Percentiles rank a stretch among this genome's conserved stretches.
These are phyloP conservation scores for Protonemura montana DNA, from an alignment of 2,888 invertebrate genomes.

Conservation along the genomic window DNA sequence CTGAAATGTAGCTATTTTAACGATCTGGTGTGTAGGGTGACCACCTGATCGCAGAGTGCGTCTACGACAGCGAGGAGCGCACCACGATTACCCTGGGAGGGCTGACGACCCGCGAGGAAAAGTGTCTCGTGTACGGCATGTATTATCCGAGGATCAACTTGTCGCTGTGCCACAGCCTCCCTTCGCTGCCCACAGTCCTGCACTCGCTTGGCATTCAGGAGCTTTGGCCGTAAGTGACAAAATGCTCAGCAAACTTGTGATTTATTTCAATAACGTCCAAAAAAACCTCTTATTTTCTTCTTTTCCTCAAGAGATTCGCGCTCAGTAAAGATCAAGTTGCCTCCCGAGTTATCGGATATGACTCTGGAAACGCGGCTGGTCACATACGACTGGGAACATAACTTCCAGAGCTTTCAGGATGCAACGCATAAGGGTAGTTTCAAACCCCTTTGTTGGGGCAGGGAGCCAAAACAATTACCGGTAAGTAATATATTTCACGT, in stretches of 20 bases:
- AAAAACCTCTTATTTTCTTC: not conserved
- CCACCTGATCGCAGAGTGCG: conserved; percentile 75
- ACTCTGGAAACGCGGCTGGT: conserved; percentile 72
- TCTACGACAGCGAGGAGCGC: conserved; percentile 72
- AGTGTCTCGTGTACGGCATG: conserved; percentile 71
- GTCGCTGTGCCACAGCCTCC: conserved; percentile 73
- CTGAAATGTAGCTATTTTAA: not conserved
- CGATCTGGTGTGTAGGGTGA: conserved; percentile 64
- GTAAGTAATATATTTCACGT: conserved; percentile 59
- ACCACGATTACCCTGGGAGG: conserved; percentile 74
- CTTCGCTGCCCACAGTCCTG: conserved; percentile 72
- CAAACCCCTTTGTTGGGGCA: conserved; percentile 72
- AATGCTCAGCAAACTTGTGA: not conserved
- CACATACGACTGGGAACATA: conserved; percentile 74
- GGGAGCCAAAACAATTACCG: conserved; percentile 66
- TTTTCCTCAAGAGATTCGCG: conserved; percentile 65
- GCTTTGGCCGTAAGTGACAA: conserved; percentile 69
- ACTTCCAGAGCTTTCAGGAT: conserved; percentile 73
- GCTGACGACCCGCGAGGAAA: conserved; percentile 72
- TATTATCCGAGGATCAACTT: conserved; percentile 74
- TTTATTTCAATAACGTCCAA: not conserved
- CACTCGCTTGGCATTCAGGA: conserved; percentile 74
- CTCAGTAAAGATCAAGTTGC: conserved; percentile 71
- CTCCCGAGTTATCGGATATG: conserved; percentile 71
- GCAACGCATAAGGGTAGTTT: conserved; percentile 72